Evolutionary conservation across 2,797 vertebrate species (phyloP).

Genomic region (Knipowitschia caucasica): DNA sequence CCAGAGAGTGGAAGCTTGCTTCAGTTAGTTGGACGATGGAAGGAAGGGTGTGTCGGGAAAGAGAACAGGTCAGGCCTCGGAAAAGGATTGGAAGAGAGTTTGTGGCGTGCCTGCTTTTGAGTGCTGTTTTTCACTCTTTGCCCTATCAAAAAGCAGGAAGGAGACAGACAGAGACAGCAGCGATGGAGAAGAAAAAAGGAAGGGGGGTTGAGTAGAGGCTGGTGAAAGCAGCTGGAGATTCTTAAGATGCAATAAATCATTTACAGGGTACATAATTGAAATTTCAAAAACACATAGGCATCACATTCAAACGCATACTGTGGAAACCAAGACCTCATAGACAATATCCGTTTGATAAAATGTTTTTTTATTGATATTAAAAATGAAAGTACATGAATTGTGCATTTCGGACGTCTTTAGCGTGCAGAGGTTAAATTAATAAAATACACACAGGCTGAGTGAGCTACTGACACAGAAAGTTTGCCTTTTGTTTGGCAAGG

Average conservation of each 20-base stretch:
- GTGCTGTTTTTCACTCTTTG: slow-evolving; percentile 53
- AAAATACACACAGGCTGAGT: slow-evolving; percentile 81
- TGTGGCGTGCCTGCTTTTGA: slow-evolving; percentile 35
- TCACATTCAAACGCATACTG: slow-evolving; percentile 17
- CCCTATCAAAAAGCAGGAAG: slow-evolving; percentile 34
- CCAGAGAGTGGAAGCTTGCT: slow-evolving; percentile 43
- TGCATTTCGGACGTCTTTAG: slow-evolving; percentile 83
- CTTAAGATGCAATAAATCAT: slow-evolving; percentile 65
- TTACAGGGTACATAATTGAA: slow-evolving; percentile 52
- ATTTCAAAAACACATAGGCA: slow-evolving; percentile 35
- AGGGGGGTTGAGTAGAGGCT: slow-evolving; percentile 25
- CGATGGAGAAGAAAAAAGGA: slow-evolving; percentile 3
- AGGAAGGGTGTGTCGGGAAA: slow-evolving; percentile 42
- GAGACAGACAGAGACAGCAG: slow-evolving; percentile 26
- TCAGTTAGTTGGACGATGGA: slow-evolving; percentile 40
- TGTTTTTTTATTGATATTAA: slow-evolving; percentile 86
- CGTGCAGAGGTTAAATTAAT: slow-evolving; percentile 85
- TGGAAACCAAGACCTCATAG: slow-evolving; percentile 33
- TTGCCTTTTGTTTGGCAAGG: slow-evolving; percentile 62
- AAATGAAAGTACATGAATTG: slow-evolving; percentile 87
- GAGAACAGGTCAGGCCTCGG: slow-evolving; percentile 44
- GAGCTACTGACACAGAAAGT: slow-evolving; percentile 75
- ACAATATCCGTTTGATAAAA: slow-evolving; percentile 78
- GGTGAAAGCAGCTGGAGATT: slow-evolving; percentile 63
- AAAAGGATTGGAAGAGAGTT: slow-evolving; percentile 36